phyloP scores from a whole-genome alignment of 2,797 vertebrate genomes.

The Atherinosoma microstoma region DNA sequence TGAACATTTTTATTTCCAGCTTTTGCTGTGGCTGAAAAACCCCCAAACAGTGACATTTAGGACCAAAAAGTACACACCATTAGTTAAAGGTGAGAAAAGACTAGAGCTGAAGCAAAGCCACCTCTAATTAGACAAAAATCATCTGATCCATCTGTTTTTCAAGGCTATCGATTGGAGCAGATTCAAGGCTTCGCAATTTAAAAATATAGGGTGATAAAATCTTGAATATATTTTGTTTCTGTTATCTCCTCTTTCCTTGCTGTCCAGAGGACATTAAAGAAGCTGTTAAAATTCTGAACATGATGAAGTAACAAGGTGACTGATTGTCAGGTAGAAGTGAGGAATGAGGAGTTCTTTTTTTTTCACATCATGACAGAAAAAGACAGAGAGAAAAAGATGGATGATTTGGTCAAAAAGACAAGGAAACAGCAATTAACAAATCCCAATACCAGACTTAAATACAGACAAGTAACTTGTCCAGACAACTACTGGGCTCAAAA shows the following conservation, averaged over 20 bases:
- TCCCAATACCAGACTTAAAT: background rate
- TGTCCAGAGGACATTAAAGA: conserved; percentile 1
- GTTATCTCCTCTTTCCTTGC: conserved; percentile 28
- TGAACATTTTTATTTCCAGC: background rate
- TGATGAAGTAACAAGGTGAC: conserved; percentile 38
- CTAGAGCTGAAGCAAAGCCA: background rate
- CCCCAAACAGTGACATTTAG: background rate
- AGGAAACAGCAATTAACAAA: background rate
- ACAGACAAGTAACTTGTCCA: background rate
- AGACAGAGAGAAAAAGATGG: background rate
- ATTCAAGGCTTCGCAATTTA: conserved; percentile 5
- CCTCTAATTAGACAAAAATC: background rate
- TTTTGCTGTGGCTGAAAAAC: background rate
- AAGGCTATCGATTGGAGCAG: background rate
- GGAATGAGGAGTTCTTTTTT: background rate
- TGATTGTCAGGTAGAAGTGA: conserved; percentile 23
- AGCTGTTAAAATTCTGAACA: conserved; percentile 36
- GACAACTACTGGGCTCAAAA: background rate
- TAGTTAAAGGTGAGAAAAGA: background rate
- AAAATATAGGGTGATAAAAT: conserved; percentile 8
- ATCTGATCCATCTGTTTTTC: conserved; percentile 3
- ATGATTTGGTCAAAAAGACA: conserved; percentile 1
- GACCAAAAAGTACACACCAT: background rate
- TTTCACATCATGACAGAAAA: conserved; percentile 21
- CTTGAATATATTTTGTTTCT: conserved; percentile 5